Base-by-base conservation (phyloP, 2,888 invertebrate species). In the Cephus spinipes region DNA sequence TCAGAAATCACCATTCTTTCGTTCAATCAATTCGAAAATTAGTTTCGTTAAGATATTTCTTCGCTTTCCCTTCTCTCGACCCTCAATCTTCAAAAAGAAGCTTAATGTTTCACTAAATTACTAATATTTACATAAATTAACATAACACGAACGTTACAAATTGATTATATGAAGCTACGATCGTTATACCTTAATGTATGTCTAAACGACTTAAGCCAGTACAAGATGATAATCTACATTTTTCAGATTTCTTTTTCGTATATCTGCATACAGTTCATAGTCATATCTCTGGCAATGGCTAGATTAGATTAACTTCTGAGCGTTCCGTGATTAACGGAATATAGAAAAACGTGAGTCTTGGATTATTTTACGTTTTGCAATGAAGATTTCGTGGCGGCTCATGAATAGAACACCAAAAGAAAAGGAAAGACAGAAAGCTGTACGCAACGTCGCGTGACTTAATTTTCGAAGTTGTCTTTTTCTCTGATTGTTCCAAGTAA, bases 111-210 rank as follows among this genome's bases (percentile, higher is more conserved):
- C 69, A 84, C 80, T 83, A 80, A 83, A 85, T 83, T 81, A 82
- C 84, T 87, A 89, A 85, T 89, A 89, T 89, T 85, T 89, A 89
- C 89, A 88, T 84, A 84, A 83, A 89, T 85, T 83, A 86, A 86
- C 80, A 82, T 85, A 86, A 81, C 83, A 87, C 82, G 85, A 85
- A 84, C 81, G 84, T 86, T 85, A 86, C 81, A 85, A 83, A 81
- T 86, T 83, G 84, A 84, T 86, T 84, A 87, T 83, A 77, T 82
- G 85, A 83, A 84, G 83, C 85, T 87, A 85, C 83, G 83, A 81
- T 82, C 85, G 81, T 83, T 83, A 84, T 77, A 83, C 81, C 82
- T 85, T 84, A 79, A 76, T 82, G 83, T 83, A 82, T 84, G 81
- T 85, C 82, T 83, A 84, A 81, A 84, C 77, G 77, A 55, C 77